These are phyloP conservation scores for Leptodirus hochenwartii DNA, from an alignment of 2,888 invertebrate genomes.

Conservation along the genomic window DNA sequence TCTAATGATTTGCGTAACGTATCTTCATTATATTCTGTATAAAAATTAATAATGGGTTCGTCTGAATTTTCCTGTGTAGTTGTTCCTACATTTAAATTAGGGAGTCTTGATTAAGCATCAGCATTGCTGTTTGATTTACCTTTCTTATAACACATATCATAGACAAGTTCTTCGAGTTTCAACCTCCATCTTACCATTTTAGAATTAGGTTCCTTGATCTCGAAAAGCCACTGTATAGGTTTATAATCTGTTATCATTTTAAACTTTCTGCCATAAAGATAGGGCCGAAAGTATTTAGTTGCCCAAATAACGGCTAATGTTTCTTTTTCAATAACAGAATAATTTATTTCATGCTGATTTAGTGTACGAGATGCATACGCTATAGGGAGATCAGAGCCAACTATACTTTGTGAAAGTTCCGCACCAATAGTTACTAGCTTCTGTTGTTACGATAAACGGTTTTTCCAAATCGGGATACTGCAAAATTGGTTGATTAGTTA, in stretches of 20 bases:
- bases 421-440: too few species aligned
- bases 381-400: background rate
- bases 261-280: slow-evolving; percentile 3
- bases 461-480: slow-evolving; percentile 1
- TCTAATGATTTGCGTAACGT: too few species aligned
- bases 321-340: slow-evolving; percentile 4
- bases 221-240: slow-evolving; percentile 4
- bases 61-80: too few species aligned
- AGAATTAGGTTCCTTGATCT: background rate
- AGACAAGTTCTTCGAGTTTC: background rate
- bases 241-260: slow-evolving; percentile 2
- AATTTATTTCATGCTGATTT: background rate
- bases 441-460: slow-evolving; percentile 1
- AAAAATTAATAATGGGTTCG: too few species aligned
- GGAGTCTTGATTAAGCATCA: slow-evolving; percentile 1
- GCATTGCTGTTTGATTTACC: slow-evolving; percentile 1
- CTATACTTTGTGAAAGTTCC: too few species aligned
- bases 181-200: slow-evolving; percentile 2
- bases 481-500: background rate
- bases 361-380: background rate
- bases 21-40: too few species aligned
- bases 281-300: slow-evolving; percentile 1
- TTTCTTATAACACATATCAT: background rate
- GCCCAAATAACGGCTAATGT: background rate
- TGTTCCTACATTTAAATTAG: too few species aligned